Evolutionary conservation across 2,113 vertebrate species (phyloP).

Genomic region (Eclectus roratus): DNA sequence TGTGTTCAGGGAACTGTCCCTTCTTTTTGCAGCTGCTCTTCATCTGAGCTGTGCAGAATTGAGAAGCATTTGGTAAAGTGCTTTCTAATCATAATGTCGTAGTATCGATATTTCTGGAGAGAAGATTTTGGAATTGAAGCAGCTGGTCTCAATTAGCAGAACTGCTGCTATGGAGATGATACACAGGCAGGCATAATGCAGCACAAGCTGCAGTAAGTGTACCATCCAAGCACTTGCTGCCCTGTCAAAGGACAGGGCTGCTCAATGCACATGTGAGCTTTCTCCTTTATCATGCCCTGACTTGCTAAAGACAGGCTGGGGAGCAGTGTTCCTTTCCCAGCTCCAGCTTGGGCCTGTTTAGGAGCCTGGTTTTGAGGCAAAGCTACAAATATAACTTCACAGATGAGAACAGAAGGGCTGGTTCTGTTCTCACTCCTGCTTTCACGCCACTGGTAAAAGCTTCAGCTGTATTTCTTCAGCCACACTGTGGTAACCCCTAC

Average conservation of each 20-base stretch:
- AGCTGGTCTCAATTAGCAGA: slow-evolving; percentile 72
- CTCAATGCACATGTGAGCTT: not conserved
- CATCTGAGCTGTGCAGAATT: slow-evolving; percentile 47
- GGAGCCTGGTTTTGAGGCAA: not conserved
- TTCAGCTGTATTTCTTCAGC: not conserved
- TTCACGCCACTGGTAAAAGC: not conserved
- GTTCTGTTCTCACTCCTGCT: not conserved
- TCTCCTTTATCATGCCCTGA: not conserved
- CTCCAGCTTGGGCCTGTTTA: not conserved
- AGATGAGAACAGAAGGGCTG: not conserved
- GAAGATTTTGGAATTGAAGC: slow-evolving; percentile 65
- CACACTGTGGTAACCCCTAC: accelerated
- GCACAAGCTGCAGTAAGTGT: not conserved
- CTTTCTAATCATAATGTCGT: slow-evolving; percentile 65
- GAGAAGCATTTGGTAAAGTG: slow-evolving; percentile 69
- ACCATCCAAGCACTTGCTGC: not conserved
- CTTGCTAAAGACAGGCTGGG: not conserved
- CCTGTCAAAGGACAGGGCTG: not conserved
- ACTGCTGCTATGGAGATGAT: slow-evolving; percentile 67
- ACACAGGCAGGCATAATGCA: not conserved
- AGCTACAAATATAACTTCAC: not conserved
- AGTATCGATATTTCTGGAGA: slow-evolving; percentile 71
- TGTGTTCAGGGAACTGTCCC: slow-evolving; percentile 22
- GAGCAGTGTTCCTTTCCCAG: not conserved
- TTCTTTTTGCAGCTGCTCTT: slow-evolving; percentile 62